Percentiles rank a stretch among this genome's conserved stretches.
Evolutionary conservation across 2,888 invertebrate genomes (phyloP).

Genomic region (Dioctria rufipes): DNA sequence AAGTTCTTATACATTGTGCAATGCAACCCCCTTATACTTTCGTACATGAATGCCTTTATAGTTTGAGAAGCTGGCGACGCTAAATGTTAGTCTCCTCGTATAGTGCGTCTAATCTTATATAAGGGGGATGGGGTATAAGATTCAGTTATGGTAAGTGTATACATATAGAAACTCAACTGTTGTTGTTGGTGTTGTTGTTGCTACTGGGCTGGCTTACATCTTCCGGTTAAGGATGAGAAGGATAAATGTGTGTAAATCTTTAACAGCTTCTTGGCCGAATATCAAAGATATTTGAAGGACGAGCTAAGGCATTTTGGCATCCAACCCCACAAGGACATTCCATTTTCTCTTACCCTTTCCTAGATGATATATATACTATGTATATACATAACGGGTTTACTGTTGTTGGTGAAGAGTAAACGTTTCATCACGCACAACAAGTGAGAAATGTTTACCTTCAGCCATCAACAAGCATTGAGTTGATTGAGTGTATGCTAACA

Average conservation of each 20-base stretch:
- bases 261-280: constrained; percentile 36
- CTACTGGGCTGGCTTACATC: neutral
- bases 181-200: neutral
- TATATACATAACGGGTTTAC: neutral
- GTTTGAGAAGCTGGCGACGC: constrained; percentile 7
- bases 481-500: constrained; percentile 60
- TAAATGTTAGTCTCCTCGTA: neutral
- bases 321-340: neutral
- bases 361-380: too few relatives aligned
- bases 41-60: neutral
- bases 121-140: constrained; percentile 16
- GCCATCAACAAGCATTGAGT: constrained; percentile 57
- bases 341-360: too few relatives aligned
- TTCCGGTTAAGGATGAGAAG: neutral
- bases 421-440: constrained; percentile 58
- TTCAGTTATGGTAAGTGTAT: constrained; percentile 34
- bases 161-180: neutral
- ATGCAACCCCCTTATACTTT: neutral
- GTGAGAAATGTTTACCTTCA: constrained; percentile 57
- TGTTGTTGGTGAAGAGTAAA: constrained; percentile 53
- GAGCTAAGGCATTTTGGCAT: neutral
- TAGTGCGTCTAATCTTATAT: neutral
- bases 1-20: neutral
- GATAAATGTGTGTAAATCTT: constrained; percentile 7
- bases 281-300: constrained; percentile 34